Evolutionary conservation across 2,888 invertebrate genomes (phyloP).

Genomic region (Leptothorax acervorum): DNA sequence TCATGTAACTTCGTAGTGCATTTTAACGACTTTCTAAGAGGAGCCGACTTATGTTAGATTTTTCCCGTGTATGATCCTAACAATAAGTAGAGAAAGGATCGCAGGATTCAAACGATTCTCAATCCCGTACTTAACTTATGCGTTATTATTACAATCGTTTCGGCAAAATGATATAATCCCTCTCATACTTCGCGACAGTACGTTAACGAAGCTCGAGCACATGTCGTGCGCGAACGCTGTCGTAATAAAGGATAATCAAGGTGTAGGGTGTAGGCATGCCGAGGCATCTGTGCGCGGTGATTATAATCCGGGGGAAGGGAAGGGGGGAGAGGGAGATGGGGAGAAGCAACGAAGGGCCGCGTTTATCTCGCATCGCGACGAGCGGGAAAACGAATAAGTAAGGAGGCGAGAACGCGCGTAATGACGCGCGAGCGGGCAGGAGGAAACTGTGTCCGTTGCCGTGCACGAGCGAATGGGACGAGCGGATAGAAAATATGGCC

Average conservation of each 20-base stretch:
- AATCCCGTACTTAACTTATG: constrained; percentile 8
- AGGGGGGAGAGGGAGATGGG: not conserved
- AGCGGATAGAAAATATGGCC: constrained; percentile 81
- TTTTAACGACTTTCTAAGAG: not conserved
- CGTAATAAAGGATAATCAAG: constrained; percentile 45
- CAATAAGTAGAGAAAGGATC: not conserved
- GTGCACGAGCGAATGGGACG: constrained; percentile 55
- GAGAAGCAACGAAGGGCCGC: constrained; percentile 4
- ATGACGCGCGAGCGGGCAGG: constrained; percentile 54
- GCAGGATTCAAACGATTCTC: not conserved
- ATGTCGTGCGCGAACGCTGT: constrained; percentile 29
- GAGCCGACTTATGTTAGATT: not conserved
- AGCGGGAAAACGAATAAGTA: constrained; percentile 57
- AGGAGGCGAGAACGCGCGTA: constrained; percentile 60
- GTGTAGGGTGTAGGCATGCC: constrained; percentile 23
- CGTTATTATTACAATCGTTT: constrained; percentile 29
- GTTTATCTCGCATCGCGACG: constrained; percentile 17
- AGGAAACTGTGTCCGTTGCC: constrained; percentile 16
- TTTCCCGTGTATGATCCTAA: not conserved
- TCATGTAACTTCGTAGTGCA: not conserved
- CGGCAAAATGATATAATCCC: constrained; percentile 18
- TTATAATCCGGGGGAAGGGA: constrained; percentile 11
- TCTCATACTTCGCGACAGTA: constrained; percentile 35
- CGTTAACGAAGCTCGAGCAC: constrained; percentile 41
- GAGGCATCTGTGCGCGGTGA: constrained; percentile 33